Percentiles rank a stretch among this genome's conserved stretches.
Evolutionary conservation across 1,140 invertebrate species (phyloP).

Genomic region (Penaeus chinensis): DNA sequence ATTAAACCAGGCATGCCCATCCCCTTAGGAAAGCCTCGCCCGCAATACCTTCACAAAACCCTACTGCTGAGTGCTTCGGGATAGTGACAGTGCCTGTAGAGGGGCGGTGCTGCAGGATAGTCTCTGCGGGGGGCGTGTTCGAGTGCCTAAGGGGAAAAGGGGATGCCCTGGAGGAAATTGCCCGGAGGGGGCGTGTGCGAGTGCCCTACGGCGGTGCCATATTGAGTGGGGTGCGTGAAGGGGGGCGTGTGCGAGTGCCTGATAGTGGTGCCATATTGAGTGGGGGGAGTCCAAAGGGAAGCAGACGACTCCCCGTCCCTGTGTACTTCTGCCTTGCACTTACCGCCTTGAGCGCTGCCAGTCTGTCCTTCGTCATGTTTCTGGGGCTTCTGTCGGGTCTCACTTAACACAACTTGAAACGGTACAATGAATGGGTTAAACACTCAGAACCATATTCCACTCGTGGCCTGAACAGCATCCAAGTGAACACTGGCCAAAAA

Average conservation of each 20-base stretch:
- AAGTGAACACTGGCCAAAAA: conserved; percentile 60
- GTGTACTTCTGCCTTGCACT: background rate
- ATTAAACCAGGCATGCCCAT: no score
- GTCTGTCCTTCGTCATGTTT: conserved; percentile 57
- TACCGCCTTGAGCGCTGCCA: conserved; percentile 56
- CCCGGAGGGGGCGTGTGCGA: background rate
- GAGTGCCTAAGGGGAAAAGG: background rate
- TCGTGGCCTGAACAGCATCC: conserved; percentile 58
- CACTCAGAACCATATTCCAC: conserved; percentile 59
- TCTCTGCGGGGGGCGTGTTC: background rate
- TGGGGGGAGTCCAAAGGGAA: background rate
- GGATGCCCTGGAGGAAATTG: conserved; percentile 8
- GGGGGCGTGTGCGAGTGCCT: background rate
- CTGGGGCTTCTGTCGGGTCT: background rate
- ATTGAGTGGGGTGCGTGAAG: conserved; percentile 32
- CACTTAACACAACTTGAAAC: conserved; percentile 38
- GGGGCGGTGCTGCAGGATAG: no score
- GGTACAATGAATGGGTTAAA: conserved; percentile 35
- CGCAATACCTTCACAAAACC: no score
- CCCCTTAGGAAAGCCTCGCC: no score
- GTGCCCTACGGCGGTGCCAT: conserved; percentile 14
- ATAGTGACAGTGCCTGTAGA: no score
- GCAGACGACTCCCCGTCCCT: background rate
- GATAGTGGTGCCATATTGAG: conserved; percentile 41
- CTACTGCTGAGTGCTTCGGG: no score